Conservation (phyloP, 2,113 vertebrate species). For the Stictonetta naevosa region DNA sequence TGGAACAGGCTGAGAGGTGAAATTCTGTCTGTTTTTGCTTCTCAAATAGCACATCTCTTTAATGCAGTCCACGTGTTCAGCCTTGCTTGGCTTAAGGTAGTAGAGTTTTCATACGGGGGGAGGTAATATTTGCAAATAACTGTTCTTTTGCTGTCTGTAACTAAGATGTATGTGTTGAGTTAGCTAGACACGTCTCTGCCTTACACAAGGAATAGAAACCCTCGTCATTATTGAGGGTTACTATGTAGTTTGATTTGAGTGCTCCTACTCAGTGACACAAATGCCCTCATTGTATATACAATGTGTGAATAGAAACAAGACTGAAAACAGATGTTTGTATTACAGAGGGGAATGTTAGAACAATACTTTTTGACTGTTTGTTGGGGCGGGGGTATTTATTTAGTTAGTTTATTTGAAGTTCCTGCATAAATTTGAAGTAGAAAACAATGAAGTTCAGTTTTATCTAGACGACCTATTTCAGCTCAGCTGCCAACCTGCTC, state of each 20-base stretch:
- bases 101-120: conserved; percentile 43
- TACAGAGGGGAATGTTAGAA: neutral
- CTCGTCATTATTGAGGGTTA: neutral
- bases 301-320: neutral
- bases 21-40: conserved; percentile 58
- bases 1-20: conserved; percentile 36
- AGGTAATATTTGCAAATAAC: conserved; percentile 44
- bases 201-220: neutral
- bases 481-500: neutral
- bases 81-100: conserved; percentile 24
- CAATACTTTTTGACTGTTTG: neutral
- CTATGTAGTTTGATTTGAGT: neutral
- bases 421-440: neutral
- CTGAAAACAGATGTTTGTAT: neutral
- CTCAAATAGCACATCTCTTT: conserved; percentile 17
- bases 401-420: neutral
- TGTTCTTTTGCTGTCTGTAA: neutral
- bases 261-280: neutral
- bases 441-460: neutral
- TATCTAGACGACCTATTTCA: neutral
- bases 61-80: conserved; percentile 65
- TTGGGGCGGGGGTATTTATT: neutral
- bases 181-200: neutral
- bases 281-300: neutral
- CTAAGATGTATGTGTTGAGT: neutral